Evolutionary conservation across 2,113 vertebrate species (phyloP).

Genomic region (Eira barbara): DNA sequence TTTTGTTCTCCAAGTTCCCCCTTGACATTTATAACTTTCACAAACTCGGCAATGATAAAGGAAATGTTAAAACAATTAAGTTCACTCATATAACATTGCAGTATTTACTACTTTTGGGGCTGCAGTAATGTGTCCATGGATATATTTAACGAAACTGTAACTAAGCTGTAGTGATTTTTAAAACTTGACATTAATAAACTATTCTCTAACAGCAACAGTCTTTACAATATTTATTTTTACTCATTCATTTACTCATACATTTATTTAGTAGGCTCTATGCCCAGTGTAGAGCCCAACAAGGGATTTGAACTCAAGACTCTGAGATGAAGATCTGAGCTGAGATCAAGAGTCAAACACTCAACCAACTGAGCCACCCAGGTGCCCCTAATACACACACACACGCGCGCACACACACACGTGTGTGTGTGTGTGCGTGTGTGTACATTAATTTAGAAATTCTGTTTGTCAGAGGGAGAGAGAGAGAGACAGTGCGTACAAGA

Average conservation of each 20-base stretch:
- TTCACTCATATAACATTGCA: neutral
- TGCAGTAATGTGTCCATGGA: neutral
- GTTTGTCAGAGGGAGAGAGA: no score
- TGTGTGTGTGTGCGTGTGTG: no score
- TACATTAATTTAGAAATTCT: no score
- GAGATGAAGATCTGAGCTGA: neutral
- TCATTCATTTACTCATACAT: neutral
- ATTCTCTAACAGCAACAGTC: neutral
- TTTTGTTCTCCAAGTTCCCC: neutral
- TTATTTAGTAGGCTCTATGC: neutral
- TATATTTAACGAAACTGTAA: conserved; percentile 8
- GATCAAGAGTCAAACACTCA: no score
- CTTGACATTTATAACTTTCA: conserved; percentile 14
- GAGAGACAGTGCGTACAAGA: no score
- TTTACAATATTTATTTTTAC: neutral
- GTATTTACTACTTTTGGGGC: neutral
- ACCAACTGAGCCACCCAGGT: no score
- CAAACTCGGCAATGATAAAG: neutral
- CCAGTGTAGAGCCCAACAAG: neutral
- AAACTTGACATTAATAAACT: conserved; percentile 2
- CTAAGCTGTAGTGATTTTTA: neutral
- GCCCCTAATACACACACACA: no score
- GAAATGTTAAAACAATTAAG: neutral
- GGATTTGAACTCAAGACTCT: neutral
- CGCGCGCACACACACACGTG: no score